phyloP scores from a whole-genome alignment of 1,140 invertebrate genomes.

The Daktulosphaira vitifoliae region DNA sequence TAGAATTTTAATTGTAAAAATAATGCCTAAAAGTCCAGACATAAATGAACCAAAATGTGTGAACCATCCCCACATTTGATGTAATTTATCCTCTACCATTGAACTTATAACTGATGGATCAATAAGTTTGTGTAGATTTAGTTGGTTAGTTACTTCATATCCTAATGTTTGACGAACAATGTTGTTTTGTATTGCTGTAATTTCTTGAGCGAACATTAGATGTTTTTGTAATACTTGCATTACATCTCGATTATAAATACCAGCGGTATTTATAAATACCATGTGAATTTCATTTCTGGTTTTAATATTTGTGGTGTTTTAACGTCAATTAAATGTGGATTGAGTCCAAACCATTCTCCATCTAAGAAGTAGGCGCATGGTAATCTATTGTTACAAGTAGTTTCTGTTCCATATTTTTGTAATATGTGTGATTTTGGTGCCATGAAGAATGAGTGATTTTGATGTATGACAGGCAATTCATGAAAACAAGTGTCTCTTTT shows the following conservation, averaged over 20 bases:
- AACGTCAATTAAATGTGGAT: neutral
- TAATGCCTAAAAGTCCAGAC: neutral
- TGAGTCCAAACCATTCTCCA: neutral
- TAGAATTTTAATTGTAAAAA: neutral
- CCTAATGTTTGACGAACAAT: neutral
- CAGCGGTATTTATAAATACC: neutral
- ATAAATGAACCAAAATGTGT: neutral
- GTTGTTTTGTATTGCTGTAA: neutral
- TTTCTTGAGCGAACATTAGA: neutral
- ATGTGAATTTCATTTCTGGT: neutral
- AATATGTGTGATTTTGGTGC: neutral
- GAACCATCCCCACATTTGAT: constrained; percentile 2
- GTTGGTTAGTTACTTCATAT: neutral
- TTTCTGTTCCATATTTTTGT: neutral
- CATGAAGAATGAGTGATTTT: neutral
- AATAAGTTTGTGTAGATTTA: neutral
- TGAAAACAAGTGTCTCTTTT: neutral
- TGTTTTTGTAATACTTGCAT: neutral
- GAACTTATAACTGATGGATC: neutral
- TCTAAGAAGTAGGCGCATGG: neutral
- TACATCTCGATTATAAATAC: neutral
- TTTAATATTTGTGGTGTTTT: neutral
- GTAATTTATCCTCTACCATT: neutral
- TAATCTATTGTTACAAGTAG: neutral
- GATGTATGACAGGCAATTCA: neutral